Base-by-base conservation (phyloP, 2,113 vertebrate genomes). In the Brienomyrus brachyistius region DNA sequence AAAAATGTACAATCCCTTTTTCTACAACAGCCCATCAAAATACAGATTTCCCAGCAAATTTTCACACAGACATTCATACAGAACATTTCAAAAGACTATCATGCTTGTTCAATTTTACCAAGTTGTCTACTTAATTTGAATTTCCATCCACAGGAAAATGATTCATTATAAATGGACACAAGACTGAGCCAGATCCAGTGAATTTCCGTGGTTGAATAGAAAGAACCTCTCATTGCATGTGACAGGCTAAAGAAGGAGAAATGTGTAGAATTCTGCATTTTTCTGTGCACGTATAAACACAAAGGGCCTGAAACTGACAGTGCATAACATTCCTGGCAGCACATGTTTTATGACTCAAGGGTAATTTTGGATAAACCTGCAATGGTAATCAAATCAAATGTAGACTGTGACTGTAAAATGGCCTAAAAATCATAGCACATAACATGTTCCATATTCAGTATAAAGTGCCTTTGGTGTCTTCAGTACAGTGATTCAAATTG, bases 221-320 rank as follows among this genome's bases (percentile, higher is more conserved):
- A 86, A 87, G 51, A 87, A 13, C 27, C 27, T 56, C 51, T 87
- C 51, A 87, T 87, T 31, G 27, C 50, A 43, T 87, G 85, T 54
- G 85, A 87, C 85, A 87, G 17, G n/a, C 31, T 87, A 51, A 87
- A 87, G 50, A 86, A 50, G 10, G 50, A 87, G n/a, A 56, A 87
- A 87, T 56, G 85, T 9, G 4, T 23, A 31, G 27, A 48, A 56
- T 52, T 56, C 13, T 56, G 45, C n/a, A 54, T n/a, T 87, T 48
- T 86, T 50, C 21, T 48, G 47, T 51, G 45, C 48, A 85, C 21
- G 23, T n/a, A 47, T 86, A 86, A 15, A 86, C 45, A 86, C 45
- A 27, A 17, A 80, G 35, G 15, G 74, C 43, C 35, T 31, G 45
- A 86, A 86, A 50, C n/a, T 86, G 83, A 86, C 83, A 86, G 83